These are phyloP conservation scores for Thyatira batis DNA, from an alignment of 2,888 invertebrate genomes.

Conservation along the genomic window DNA sequence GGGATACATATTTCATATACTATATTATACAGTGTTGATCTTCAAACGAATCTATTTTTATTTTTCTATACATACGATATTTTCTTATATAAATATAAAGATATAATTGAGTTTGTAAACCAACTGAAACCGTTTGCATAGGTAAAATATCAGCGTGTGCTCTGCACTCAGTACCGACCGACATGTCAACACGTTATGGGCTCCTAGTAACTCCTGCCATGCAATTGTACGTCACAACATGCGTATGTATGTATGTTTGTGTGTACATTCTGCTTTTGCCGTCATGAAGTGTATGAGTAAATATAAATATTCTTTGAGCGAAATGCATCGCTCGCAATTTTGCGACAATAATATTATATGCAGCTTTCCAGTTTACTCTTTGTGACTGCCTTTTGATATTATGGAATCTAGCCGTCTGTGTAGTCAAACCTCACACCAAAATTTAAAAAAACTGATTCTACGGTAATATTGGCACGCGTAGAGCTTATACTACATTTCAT, in stretches of 20 bases:
- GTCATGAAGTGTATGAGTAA: neutral
- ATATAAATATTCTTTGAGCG: neutral
- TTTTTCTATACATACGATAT: too few species aligned
- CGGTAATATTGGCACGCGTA: too few species aligned
- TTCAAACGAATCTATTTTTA: neutral
- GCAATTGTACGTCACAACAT: neutral
- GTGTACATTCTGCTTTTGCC: neutral
- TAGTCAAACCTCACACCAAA: too few species aligned
- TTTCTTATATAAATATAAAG: too few species aligned
- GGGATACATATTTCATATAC: neutral
- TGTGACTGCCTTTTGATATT: neutral
- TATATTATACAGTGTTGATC: neutral
- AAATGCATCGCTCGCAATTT: neutral
- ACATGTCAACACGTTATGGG: constrained; percentile 11
- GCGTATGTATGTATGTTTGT: too few species aligned
- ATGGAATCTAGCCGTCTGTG: neutral
- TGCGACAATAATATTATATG: too few species aligned
- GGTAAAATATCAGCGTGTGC: constrained; percentile 21
- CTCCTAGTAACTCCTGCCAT: neutral
- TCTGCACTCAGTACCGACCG: constrained; percentile 14
- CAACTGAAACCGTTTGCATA: constrained; percentile 3
- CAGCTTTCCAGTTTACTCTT: too few species aligned
- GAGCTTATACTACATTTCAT: too few species aligned
- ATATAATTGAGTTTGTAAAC: too few species aligned
- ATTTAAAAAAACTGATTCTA: too few species aligned